Evolutionary conservation across 2,888 invertebrate species (phyloP).

Genomic region (Bombylius discolor): DNA sequence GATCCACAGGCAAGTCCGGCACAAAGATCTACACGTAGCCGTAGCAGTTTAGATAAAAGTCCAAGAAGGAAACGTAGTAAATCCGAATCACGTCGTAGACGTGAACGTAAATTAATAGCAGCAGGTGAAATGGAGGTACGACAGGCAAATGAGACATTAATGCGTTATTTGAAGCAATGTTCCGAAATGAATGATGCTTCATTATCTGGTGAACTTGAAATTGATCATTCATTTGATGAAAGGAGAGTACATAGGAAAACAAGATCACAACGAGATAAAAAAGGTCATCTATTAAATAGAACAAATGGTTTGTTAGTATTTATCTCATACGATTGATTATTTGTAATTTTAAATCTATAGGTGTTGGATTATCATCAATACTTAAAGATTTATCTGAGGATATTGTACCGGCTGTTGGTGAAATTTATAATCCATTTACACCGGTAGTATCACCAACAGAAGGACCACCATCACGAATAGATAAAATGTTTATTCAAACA

Average conservation of each 20-base stretch:
- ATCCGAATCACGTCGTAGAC: conserved; percentile 34
- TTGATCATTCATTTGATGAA: conserved; percentile 35
- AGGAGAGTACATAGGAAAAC: conserved; percentile 36
- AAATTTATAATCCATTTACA: conserved; percentile 39
- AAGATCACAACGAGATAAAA: conserved; percentile 35
- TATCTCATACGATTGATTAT: background rate
- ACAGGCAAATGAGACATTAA: conserved; percentile 36
- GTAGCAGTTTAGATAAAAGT: conserved; percentile 36
- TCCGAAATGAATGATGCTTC: conserved; percentile 38
- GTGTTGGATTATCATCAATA: conserved; percentile 31
- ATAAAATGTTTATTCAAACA: conserved; percentile 38
- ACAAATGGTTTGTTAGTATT: conserved; percentile 15
- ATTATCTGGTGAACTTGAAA: conserved; percentile 35
- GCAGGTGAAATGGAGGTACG: conserved; percentile 37
- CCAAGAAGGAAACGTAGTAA: conserved; percentile 36
- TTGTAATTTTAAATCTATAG: conserved; percentile 17
- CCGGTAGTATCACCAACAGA: conserved; percentile 37
- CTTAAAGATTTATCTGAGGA: conserved; percentile 36
- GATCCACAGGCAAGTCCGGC: conserved; percentile 37
- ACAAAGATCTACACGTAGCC: conserved; percentile 33
- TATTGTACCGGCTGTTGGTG: conserved; percentile 34
- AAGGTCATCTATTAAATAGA: conserved; percentile 34
- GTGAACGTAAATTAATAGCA: conserved; percentile 35
- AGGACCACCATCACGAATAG: conserved; percentile 34
- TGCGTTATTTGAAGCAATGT: conserved; percentile 36